Evolutionary conservation across 2,113 vertebrate genomes (phyloP).

Genomic region (Chascanopsetta lugubris): DNA sequence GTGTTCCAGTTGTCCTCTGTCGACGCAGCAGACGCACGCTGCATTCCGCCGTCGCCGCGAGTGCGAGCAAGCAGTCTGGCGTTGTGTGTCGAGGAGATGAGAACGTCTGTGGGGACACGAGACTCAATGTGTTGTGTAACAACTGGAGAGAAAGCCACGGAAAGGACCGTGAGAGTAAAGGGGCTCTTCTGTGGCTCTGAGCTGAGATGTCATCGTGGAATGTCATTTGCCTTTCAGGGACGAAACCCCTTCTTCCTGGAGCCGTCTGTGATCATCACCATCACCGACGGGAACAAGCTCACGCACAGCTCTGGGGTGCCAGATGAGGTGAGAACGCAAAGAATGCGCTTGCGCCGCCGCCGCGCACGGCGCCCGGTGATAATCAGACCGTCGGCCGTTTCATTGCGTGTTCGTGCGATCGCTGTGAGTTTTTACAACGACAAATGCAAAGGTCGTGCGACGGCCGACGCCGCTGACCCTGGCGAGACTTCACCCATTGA

Average conservation of each 20-base stretch:
- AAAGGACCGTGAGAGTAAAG: slow-evolving; percentile 7
- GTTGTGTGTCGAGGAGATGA: background rate
- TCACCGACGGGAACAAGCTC: slow-evolving; percentile 97
- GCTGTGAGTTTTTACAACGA: background rate
- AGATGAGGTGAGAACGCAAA: slow-evolving; percentile 88
- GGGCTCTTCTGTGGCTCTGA: slow-evolving; percentile 1
- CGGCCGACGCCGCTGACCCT: background rate
- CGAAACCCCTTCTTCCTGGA: slow-evolving; percentile 98
- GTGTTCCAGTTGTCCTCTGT: slow-evolving; percentile 1
- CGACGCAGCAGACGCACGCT: background rate
- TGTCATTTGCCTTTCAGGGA: slow-evolving; percentile 81
- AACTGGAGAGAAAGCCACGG: slow-evolving; percentile 1
- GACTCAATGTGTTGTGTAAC: background rate
- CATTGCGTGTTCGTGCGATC: background rate
- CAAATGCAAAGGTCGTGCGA: background rate
- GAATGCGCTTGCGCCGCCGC: background rate
- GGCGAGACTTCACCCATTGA: background rate
- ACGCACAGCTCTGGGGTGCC: slow-evolving; percentile 93
- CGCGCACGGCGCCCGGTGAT: background rate
- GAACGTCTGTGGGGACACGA: background rate
- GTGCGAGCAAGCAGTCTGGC: background rate
- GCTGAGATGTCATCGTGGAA: slow-evolving; percentile 22
- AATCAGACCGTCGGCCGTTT: background rate
- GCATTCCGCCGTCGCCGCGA: slow-evolving; percentile 5
- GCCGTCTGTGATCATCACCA: slow-evolving; percentile 97